Percentiles rank a stretch among this genome's conserved stretches.
phyloP scores from a whole-genome alignment of 2,113 vertebrate species.

The Pluvianellus socialis region DNA sequence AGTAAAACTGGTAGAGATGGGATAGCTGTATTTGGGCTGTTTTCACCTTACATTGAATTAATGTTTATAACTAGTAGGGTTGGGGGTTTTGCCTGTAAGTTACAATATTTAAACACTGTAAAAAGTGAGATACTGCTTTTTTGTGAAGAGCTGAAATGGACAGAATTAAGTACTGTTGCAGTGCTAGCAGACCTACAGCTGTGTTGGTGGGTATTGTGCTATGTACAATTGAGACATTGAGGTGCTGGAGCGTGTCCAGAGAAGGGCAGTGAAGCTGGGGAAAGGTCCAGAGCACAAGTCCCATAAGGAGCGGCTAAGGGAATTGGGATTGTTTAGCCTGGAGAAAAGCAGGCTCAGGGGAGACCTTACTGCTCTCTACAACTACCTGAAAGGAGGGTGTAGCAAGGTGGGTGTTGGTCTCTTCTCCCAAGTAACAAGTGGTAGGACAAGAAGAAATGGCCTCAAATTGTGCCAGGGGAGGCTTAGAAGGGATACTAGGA shows the following conservation, averaged over 20 bases:
- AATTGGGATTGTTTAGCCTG: neutral
- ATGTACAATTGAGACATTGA: neutral
- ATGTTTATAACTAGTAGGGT: neutral
- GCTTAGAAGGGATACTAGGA: neutral
- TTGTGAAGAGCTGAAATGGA: neutral
- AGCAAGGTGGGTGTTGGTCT: fast-evolving
- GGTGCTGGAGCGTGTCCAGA: neutral
- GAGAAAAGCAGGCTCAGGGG: neutral
- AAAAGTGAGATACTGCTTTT: neutral
- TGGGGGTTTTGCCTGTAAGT: neutral
- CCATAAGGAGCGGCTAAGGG: neutral
- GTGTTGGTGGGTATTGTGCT: neutral
- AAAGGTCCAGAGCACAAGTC: neutral
- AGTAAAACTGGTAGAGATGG: neutral
- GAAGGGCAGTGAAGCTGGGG: neutral
- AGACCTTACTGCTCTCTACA: neutral
- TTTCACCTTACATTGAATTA: neutral
- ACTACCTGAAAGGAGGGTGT: too few species aligned
- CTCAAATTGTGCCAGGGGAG: neutral
- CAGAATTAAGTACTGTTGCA: neutral
- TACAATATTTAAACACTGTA: neutral
- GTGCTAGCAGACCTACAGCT: neutral
- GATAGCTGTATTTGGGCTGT: neutral
- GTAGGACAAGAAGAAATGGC: neutral
- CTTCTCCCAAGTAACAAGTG: neutral